Evolutionary conservation across 1,140 invertebrate species (phyloP), one percentile per base, ranked within the genome.

Genomic region (Luehdorfia chinensis): DNA sequence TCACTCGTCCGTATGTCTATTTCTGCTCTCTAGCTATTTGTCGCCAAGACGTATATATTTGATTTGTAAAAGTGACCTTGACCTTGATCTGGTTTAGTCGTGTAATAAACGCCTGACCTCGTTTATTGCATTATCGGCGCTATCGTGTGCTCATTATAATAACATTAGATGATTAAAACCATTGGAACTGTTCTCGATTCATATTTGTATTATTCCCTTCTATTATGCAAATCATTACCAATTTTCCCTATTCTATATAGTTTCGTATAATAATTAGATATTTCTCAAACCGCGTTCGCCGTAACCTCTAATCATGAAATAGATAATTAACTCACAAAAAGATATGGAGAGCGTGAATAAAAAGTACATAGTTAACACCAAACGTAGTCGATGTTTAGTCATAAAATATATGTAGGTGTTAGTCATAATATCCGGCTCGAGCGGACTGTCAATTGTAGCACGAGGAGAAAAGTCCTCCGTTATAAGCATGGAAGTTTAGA

Each of bases 11-110:
- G 45, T 43, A 14, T 30, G 30, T 70, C 73, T 84, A 80, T 83
- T 80, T 80, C 66, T 71, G 68, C 65, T 50, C 69, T 53, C 52
- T 51, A 55, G 34, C 55, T 73, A 61, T 72, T 79, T 83, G 70
- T 81, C 77, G 75, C 67, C 37, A 52, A 71, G 65, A 70, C 66
- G 64, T 70, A 62, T 79, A 68, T 67, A 78, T 84, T 80, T 83
- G 74, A 83, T 83, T 85, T 83, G 81, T 85, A 83, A 81, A 81
- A 83, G 77, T 85, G 78, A 81, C 81, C 78, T 85, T 85, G 81
- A 85, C 81, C 81, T 81, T 85, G 81, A 85, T 85, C 81, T 77
- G 81, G 66, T 85, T 84, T 77, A 66, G 68, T 69, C 62, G 59
- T 70, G 72, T 77, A 75, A 83, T 80, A 85, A 81, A 83, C 66